phyloP scores from a whole-genome alignment of 2,888 invertebrate genomes.

The Agrypnus murinus region DNA sequence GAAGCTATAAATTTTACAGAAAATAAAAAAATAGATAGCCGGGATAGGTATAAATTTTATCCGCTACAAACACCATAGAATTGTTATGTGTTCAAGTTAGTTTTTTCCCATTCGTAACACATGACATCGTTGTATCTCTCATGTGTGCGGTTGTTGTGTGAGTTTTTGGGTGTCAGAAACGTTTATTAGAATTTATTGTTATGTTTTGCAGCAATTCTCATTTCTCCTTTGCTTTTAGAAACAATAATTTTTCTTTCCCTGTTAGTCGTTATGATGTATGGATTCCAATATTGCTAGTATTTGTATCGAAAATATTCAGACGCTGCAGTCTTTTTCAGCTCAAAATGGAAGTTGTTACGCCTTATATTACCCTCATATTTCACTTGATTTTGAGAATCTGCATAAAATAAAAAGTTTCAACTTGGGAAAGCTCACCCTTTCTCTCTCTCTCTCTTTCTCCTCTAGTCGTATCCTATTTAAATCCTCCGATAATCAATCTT shows the following conservation, averaged over 20 bases:
- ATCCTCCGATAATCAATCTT: conserved; percentile 28
- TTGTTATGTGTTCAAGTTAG: background rate
- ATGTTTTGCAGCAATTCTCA: conserved; percentile 35
- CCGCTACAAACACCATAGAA: conserved; percentile 6
- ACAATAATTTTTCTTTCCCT: conserved; percentile 38
- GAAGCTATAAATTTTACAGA: no score
- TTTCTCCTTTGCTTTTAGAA: conserved; percentile 30
- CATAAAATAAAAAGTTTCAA: conserved; percentile 25
- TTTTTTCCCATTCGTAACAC: conserved; percentile 25
- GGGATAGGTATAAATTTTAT: background rate
- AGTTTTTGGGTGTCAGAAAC: conserved; percentile 30
- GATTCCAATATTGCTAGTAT: conserved; percentile 31
- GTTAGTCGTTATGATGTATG: conserved; percentile 25
- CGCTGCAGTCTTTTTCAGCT: conserved; percentile 16
- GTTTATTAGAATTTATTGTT: conserved; percentile 38
- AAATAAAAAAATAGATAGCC: no score
- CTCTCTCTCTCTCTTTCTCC: conserved; percentile 1
- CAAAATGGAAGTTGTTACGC: conserved; percentile 28
- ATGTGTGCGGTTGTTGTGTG: background rate
- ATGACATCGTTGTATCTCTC: conserved; percentile 18
- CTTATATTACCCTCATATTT: conserved; percentile 25
- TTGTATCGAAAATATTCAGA: conserved; percentile 30
- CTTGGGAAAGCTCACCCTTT: background rate
- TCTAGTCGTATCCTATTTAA: conserved; percentile 18
- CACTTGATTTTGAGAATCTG: conserved; percentile 27